Evolutionary conservation across 2,113 vertebrate species (phyloP), one percentile per base, ranked within the genome.

Genomic region (Stegastes partitus): DNA sequence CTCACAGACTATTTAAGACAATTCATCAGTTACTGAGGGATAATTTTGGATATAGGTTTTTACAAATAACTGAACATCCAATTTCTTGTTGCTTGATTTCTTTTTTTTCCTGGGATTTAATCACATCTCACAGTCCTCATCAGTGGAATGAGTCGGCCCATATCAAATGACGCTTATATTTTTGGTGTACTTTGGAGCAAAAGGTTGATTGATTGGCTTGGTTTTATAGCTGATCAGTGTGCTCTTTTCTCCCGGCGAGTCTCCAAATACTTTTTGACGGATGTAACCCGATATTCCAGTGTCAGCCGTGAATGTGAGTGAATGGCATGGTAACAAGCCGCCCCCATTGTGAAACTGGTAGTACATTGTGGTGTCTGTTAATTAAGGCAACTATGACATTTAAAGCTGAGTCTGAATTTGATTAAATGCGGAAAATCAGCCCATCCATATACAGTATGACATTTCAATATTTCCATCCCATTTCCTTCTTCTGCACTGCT

Each of bases 361-460:
- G 69, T 71, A 77, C 74, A 82, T 65, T 82, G 79, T 85, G 76
- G 73, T 79, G 66, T 77, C 73, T 73, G 76, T 74, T 92, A 91
- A 93, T 92, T 82, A 91, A 92, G 73, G 81, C 85, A 82, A 83
- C 80, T 77, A 78, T 92, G 91, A 86, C 92, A 92, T 92, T 93
- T 93, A 82, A 89, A 86, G 77, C 66, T 1, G 74, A 68, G 65
- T 75, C 66, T 80, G 76, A 82, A 87, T 88, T 87, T 88, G 87
- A 92, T 91, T 90, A 88, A 82, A 88, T 75, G 82, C 5, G 31
- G 77, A 81, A 87, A 85, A 88, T 82, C 78, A 77, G 87, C 73
- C 74, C 82, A 81, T 92, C 80, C 86, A 83, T 82, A 87, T 76
- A 87, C 61, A 51, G 57, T 56, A 65, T 91, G 92, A 86, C 92